Evolutionary conservation across 35 echinoderm and acorn worm genomes (phyloP).

Genomic region (Chiridota heheva): DNA sequence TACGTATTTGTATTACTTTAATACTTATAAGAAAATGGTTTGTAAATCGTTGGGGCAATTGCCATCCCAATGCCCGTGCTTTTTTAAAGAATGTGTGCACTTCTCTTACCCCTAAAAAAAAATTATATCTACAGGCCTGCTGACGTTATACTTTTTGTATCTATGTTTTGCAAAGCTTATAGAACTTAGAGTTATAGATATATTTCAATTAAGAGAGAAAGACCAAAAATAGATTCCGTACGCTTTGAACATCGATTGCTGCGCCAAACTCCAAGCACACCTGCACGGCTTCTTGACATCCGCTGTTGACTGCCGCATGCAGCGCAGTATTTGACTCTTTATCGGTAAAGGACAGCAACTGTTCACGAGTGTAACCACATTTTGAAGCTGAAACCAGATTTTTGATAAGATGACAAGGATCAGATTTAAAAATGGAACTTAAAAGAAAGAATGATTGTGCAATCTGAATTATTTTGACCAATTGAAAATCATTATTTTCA

Average conservation of each 20-base stretch:
- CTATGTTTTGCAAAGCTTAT: too few species aligned
- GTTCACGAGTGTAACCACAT: conserved; percentile 25
- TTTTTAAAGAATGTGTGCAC: too few species aligned
- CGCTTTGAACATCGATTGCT: conserved; percentile 76
- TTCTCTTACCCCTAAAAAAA: too few species aligned
- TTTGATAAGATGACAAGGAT: not conserved
- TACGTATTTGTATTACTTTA: not conserved
- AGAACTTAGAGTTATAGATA: too few species aligned
- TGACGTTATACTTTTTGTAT: too few species aligned
- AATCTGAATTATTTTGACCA: not conserved
- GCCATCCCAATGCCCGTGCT: too few species aligned
- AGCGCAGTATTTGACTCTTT: conserved; percentile 81
- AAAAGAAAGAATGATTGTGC: not conserved
- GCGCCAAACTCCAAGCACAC: conserved; percentile 89
- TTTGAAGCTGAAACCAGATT: conserved; percentile 36
- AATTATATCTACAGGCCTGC: too few species aligned
- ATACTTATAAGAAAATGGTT: not conserved
- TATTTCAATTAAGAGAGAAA: too few species aligned
- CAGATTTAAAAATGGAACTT: not conserved
- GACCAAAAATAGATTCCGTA: too few species aligned
- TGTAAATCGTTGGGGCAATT: not conserved
- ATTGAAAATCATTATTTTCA: not conserved
- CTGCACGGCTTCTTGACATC: conserved; percentile 65
- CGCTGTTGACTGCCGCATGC: conserved; percentile 89
- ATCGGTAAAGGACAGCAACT: conserved; percentile 61